Conservation (phyloP, 1,140 invertebrate species). For the Hylyphantes graminicola region DNA sequence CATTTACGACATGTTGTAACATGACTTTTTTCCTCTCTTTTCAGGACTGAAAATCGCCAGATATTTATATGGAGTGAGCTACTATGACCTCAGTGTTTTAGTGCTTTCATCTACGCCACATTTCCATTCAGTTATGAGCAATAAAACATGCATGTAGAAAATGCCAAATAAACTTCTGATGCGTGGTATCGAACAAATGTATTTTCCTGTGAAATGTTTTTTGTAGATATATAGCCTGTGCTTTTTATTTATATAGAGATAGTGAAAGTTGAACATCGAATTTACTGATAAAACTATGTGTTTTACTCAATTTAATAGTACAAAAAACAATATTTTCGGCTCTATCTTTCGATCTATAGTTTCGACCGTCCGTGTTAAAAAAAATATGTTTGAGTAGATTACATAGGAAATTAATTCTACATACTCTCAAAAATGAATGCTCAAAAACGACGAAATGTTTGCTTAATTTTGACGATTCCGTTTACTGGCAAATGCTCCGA, state of each 20-base stretch:
- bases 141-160: not conserved
- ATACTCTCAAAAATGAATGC: too few relatives aligned
- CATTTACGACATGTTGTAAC: too few relatives aligned
- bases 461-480: too few relatives aligned
- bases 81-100: not conserved
- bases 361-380: too few relatives aligned
- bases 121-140: constrained; percentile 9
- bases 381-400: too few relatives aligned
- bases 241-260: not conserved
- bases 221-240: not conserved
- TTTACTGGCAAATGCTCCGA: too few relatives aligned
- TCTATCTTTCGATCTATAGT: too few relatives aligned
- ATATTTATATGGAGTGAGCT: not conserved
- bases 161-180: not conserved
- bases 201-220: constrained; percentile 14
- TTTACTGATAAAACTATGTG: constrained; percentile 11
- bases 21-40: not conserved
- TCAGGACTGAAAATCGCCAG: constrained; percentile 9
- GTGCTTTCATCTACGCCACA: constrained; percentile 40
- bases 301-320: not conserved
- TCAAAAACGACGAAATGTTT: too few relatives aligned
- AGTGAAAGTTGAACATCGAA: constrained; percentile 28
- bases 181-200: constrained; percentile 16
- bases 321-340: too few relatives aligned
- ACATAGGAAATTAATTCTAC: too few relatives aligned